Conservation (phyloP, 2,113 vertebrate genomes). For the Spilogale gracilis region DNA sequence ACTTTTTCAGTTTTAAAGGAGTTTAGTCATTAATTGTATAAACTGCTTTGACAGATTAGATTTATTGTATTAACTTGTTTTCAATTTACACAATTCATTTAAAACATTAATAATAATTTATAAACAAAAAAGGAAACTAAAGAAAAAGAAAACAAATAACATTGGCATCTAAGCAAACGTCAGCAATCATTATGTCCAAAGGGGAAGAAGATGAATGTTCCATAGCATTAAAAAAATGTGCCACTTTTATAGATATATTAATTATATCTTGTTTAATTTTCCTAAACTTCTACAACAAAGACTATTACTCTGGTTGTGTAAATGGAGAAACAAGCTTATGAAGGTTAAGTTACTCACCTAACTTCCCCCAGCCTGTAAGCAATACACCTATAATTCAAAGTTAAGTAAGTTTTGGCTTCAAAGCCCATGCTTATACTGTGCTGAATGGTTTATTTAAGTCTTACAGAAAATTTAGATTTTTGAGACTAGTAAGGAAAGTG, state of each 20-base stretch:
- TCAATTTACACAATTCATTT: not conserved
- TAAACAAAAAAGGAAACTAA: not conserved
- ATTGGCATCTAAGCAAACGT: not conserved
- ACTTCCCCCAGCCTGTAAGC: not conserved
- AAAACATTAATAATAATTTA: slow-evolving; percentile 10
- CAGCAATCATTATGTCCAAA: not conserved
- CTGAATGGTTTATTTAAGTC: not conserved
- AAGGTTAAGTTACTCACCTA: not conserved
- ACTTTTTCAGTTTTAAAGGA: not conserved
- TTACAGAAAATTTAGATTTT: not conserved
- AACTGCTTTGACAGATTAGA: not conserved
- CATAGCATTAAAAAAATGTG: not conserved
- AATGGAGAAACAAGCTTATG: not conserved
- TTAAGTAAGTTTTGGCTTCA: not conserved
- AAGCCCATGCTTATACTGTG: not conserved
- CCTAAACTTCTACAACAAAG: not conserved
- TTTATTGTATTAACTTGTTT: not conserved
- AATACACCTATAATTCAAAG: not conserved
- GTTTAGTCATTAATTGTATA: not conserved
- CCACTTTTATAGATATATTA: not conserved
- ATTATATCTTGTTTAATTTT: not conserved
- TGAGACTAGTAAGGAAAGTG: not conserved
- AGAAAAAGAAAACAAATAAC: not conserved
- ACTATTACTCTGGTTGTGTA: not conserved
- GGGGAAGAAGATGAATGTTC: not conserved